Evolutionary conservation across 2,888 invertebrate species (phyloP).

Genomic region (Hypomecis punctinalis): DNA sequence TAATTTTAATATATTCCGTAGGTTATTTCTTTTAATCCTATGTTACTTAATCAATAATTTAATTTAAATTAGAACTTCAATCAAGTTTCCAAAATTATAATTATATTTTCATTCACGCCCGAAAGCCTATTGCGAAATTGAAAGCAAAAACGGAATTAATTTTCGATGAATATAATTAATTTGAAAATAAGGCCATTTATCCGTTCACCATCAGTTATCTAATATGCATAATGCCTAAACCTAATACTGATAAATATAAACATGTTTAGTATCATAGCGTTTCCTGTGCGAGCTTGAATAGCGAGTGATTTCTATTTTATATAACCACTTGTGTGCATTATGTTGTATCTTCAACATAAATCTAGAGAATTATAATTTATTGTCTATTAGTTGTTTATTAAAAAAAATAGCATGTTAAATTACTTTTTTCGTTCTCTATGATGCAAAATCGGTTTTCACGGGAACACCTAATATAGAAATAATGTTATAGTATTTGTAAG

Average conservation of each 20-base stretch:
- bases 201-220: conserved; percentile 11
- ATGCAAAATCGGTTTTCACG: too few species aligned
- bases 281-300: conserved; percentile 10
- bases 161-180: conserved; percentile 11
- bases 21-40: too few species aligned
- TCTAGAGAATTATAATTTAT: too few species aligned
- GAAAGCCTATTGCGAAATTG: conserved; percentile 4
- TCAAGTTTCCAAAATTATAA: neutral
- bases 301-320: conserved; percentile 18
- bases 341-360: too few species aligned
- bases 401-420: too few species aligned
- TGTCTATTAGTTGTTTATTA: too few species aligned
- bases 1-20: too few species aligned
- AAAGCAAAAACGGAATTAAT: neutral
- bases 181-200: conserved; percentile 10
- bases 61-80: too few species aligned
- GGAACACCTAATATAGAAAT: too few species aligned
- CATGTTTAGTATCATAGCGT: conserved; percentile 3
- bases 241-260: conserved; percentile 11
- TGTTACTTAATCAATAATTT: too few species aligned
- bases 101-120: neutral
- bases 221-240: conserved; percentile 11
- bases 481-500: too few species aligned
- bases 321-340: neutral
- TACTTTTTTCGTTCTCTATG: too few species aligned